Conservation (phyloP, 2,888 invertebrate genomes). For the Dicycla oo region DNA sequence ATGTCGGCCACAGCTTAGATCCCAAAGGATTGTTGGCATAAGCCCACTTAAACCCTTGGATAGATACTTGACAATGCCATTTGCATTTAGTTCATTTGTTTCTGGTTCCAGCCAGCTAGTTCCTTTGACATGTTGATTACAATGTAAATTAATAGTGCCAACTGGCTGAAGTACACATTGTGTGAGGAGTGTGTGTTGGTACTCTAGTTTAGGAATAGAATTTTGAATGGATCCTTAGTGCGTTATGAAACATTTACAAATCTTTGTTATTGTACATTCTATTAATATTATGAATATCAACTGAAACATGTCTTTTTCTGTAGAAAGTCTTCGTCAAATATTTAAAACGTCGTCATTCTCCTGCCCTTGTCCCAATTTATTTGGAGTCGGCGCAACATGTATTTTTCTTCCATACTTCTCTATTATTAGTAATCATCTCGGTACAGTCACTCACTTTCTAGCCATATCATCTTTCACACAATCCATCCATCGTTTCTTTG, state of each 20-base stretch:
- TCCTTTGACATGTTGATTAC: slow-evolving; percentile 68
- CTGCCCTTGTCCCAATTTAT: too few species aligned
- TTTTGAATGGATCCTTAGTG: slow-evolving; percentile 8
- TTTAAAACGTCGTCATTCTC: too few species aligned
- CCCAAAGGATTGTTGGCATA: slow-evolving; percentile 61
- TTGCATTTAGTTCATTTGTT: slow-evolving; percentile 68
- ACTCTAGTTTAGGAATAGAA: slow-evolving; percentile 13
- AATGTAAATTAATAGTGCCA: slow-evolving; percentile 64
- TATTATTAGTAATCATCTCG: too few species aligned
- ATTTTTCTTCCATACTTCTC: too few species aligned
- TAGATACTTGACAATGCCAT: slow-evolving; percentile 65
- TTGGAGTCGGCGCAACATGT: too few species aligned
- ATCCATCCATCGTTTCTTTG: too few species aligned
- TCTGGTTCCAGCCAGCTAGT: slow-evolving; percentile 57
- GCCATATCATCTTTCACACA: too few species aligned
- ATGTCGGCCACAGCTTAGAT: slow-evolving; percentile 54
- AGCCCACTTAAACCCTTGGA: slow-evolving; percentile 61
- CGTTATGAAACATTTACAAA: neutral
- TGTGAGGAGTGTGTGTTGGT: slow-evolving; percentile 18
- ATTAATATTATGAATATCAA: neutral
- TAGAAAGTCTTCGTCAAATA: neutral
- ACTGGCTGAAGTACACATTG: slow-evolving; percentile 41
- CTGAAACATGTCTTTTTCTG: neutral
- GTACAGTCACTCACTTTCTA: too few species aligned
- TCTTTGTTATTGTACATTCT: too few species aligned